These are phyloP conservation scores for Sphaerophoria taeniata DNA, from an alignment of 2,888 invertebrate species.

Conservation along the genomic window DNA sequence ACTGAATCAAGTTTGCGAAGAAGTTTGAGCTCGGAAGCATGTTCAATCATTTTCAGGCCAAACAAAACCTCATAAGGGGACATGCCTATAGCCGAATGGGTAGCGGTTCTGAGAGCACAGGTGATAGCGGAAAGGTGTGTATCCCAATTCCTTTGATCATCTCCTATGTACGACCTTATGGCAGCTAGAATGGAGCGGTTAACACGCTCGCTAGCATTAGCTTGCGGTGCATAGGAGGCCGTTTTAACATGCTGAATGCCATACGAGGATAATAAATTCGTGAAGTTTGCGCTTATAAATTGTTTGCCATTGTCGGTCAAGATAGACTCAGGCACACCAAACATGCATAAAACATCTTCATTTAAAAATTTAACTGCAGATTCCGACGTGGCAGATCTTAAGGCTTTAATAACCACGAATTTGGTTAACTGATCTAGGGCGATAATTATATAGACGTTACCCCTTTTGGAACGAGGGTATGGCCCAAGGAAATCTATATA, in stretches of 20 bases:
- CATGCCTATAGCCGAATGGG: slow-evolving; percentile 2
- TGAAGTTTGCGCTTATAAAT: background rate
- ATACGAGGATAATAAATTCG: background rate
- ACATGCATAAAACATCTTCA: background rate
- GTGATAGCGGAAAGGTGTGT: background rate
- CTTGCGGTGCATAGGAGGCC: background rate
- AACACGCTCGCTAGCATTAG: slow-evolving; percentile 1
- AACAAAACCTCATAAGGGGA: slow-evolving; percentile 17
- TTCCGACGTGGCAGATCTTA: background rate
- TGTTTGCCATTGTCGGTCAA: slow-evolving; percentile 1
- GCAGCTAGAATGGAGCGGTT: slow-evolving; percentile 3
- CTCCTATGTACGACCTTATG: background rate
- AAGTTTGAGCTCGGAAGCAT: background rate
- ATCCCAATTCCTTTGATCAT: slow-evolving; percentile 10
- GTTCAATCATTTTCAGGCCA: slow-evolving; percentile 16
- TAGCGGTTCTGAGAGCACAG: background rate
- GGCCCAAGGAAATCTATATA: slow-evolving; percentile 7
- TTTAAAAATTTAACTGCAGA: background rate
- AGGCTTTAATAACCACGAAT: slow-evolving; percentile 12
- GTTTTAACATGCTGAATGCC: slow-evolving; percentile 4
- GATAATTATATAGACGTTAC: background rate
- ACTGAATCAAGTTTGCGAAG: background rate
- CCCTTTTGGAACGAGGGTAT: background rate
- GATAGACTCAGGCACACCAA: background rate
- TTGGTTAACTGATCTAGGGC: background rate